phyloP scores from a whole-genome alignment of 2,888 invertebrate genomes.

The Microctonus brassicae region DNA sequence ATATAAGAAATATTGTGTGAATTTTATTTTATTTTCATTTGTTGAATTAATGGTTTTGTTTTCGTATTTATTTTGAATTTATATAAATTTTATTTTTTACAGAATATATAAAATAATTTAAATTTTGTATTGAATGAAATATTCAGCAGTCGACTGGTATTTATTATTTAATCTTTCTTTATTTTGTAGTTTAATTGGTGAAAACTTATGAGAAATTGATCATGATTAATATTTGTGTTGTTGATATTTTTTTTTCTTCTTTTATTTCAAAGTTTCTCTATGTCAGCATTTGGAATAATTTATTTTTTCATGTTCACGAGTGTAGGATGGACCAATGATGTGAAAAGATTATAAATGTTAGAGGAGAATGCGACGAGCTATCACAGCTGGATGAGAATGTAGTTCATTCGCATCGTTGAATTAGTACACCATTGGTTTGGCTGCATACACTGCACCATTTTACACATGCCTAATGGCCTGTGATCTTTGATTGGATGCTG shows the following conservation, averaged over 20 bases:
- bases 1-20: no score
- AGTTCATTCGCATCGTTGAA: slow-evolving; percentile 7
- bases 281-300: neutral
- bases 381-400: slow-evolving; percentile 2
- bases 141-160: no score
- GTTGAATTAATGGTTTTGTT: no score
- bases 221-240: neutral
- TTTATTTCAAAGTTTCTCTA: neutral
- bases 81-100: no score
- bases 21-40: no score
- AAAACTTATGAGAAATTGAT: no score
- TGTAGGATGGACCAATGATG: slow-evolving; percentile 7
- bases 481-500: slow-evolving; percentile 65
- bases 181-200: no score
- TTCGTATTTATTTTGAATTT: no score
- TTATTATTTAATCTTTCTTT: no score
- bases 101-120: no score
- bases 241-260: no score
- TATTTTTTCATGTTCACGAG: neutral
- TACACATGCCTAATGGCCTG: slow-evolving; percentile 65
- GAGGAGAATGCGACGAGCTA: neutral
- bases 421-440: slow-evolving; percentile 21
- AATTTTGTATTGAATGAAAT: no score
- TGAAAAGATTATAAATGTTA: slow-evolving; percentile 22
- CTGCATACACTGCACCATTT: slow-evolving; percentile 65